phyloP scores from a whole-genome alignment of 2,113 vertebrate species.

The Cariama cristata region DNA sequence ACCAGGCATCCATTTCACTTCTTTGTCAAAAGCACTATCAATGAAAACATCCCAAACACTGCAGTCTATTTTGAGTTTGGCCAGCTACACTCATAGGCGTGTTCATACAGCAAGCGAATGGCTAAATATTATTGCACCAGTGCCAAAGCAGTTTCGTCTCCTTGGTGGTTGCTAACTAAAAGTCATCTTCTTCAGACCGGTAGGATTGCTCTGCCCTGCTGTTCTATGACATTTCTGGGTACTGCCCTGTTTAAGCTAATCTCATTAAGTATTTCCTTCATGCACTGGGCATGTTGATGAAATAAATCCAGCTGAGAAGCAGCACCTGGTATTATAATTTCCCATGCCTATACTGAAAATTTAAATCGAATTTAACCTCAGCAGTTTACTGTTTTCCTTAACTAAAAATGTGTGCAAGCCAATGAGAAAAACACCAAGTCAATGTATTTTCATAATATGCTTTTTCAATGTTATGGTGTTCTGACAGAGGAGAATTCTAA shows the following conservation, averaged over 20 bases:
- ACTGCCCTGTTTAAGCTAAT: constrained; percentile 6
- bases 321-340: constrained; percentile 35
- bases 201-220: background rate
- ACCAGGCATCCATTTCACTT: background rate
- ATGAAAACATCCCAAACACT: background rate
- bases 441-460: background rate
- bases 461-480: background rate
- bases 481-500: background rate
- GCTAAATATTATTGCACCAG: constrained; percentile 14
- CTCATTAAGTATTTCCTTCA: constrained; percentile 19
- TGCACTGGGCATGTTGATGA: background rate
- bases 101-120: background rate
- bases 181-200: background rate
- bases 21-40: background rate
- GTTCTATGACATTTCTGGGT: constrained; percentile 24
- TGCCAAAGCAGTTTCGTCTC: constrained; percentile 28
- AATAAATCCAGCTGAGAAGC: constrained; percentile 33
- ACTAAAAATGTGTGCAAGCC: background rate
- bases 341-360: background rate
- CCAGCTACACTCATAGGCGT: background rate
- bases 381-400: background rate
- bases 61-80: background rate
- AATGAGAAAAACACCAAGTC: background rate
- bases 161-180: background rate
- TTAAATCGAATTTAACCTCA: background rate